These are phyloP conservation scores for Lapara coniferarum DNA, from an alignment of 2,888 invertebrate species.

Conservation along the genomic window DNA sequence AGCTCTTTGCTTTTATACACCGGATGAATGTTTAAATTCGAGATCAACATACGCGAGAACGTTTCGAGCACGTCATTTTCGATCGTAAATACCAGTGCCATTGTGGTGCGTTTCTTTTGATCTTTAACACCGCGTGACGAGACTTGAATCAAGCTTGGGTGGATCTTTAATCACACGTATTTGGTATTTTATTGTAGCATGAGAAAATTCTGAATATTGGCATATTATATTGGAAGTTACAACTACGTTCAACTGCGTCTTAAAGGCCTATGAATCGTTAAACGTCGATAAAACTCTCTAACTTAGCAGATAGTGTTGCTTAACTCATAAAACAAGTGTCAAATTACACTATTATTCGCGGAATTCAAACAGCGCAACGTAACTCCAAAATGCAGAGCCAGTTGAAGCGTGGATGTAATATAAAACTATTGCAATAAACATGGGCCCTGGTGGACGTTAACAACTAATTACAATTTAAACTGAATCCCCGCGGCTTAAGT, in stretches of 20 bases:
- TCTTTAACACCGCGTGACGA: neutral
- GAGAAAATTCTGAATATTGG: neutral
- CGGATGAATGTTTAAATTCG: slow-evolving; percentile 56
- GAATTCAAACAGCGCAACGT: neutral
- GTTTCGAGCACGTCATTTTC: slow-evolving; percentile 26
- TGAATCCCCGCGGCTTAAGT: slow-evolving; percentile 41
- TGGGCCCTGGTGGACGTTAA: slow-evolving; percentile 28
- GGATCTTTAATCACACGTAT: neutral
- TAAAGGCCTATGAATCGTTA: neutral
- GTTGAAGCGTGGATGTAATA: neutral
- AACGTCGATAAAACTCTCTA: neutral
- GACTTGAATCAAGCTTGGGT: slow-evolving; percentile 2
- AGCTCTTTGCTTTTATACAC: slow-evolving; percentile 51
- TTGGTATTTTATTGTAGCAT: neutral
- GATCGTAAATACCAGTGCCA: slow-evolving; percentile 30
- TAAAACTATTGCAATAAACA: slow-evolving; percentile 30
- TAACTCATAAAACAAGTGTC: neutral
- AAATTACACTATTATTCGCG: neutral
- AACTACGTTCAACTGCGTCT: neutral
- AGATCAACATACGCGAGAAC: slow-evolving; percentile 49
- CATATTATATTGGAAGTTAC: neutral
- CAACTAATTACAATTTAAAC: slow-evolving; percentile 66
- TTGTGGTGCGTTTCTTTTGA: slow-evolving; percentile 21
- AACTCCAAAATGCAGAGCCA: neutral
- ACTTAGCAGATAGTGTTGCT: neutral